Conservation (phyloP, 2,888 invertebrate genomes). For the Actias luna region DNA sequence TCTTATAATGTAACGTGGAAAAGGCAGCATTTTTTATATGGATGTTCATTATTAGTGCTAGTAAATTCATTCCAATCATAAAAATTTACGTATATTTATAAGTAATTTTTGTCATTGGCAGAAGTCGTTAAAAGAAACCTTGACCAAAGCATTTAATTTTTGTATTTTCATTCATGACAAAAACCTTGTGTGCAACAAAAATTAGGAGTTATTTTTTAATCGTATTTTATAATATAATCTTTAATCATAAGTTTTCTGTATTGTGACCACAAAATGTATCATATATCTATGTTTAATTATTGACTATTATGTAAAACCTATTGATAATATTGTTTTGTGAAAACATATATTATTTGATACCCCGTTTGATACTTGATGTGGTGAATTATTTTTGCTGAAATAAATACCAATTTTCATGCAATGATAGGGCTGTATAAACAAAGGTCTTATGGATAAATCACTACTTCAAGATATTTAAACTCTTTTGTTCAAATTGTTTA, state of each 20-base stretch:
- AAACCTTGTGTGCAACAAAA: background rate
- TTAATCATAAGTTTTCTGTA: background rate
- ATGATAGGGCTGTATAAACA: too few species aligned
- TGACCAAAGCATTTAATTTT: background rate
- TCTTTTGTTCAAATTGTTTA: too few species aligned
- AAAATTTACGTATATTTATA: background rate
- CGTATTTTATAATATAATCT: background rate
- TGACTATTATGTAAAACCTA: background rate
- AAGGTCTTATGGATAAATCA: too few species aligned
- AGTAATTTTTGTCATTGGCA: too few species aligned
- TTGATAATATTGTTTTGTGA: background rate
- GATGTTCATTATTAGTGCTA: background rate
- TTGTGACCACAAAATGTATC: slow-evolving; percentile 2
- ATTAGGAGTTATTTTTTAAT: background rate
- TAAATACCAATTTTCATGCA: too few species aligned
- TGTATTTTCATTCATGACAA: background rate
- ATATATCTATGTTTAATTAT: background rate
- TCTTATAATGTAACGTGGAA: background rate
- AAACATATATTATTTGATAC: too few species aligned
- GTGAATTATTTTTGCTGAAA: too few species aligned
- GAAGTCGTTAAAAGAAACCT: too few species aligned
- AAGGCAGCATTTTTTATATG: background rate
- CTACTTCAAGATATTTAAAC: too few species aligned
- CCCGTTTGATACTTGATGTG: too few species aligned
- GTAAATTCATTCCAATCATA: background rate